Evolutionary conservation across 2,797 vertebrate genomes (phyloP).

Genomic region (Pelodytes ibericus): DNA sequence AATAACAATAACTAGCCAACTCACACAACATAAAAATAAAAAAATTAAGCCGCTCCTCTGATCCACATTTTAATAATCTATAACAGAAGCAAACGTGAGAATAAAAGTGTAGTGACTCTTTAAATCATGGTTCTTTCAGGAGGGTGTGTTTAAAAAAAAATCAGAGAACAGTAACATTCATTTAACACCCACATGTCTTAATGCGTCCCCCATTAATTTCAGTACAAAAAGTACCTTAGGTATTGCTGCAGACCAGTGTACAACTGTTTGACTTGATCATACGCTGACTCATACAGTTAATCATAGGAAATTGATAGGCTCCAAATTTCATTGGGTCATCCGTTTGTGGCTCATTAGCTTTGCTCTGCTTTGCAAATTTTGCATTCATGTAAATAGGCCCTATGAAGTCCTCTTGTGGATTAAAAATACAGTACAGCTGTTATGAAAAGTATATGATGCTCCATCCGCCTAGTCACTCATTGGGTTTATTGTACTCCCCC

Average conservation of each 20-base stretch:
- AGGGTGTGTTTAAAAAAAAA: too few relatives aligned
- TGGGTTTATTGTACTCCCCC: slow-evolving; percentile 38
- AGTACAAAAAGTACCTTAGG: too few relatives aligned
- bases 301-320: neutral
- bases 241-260: neutral
- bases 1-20: too few relatives aligned
- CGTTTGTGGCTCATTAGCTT: slow-evolving; percentile 9
- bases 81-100: too few relatives aligned
- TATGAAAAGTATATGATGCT: slow-evolving; percentile 39
- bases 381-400: slow-evolving; percentile 41
- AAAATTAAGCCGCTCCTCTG: too few relatives aligned
- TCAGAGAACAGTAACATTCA: too few relatives aligned
- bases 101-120: too few relatives aligned
- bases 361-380: slow-evolving; percentile 27
- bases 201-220: too few relatives aligned
- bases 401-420: slow-evolving; percentile 35
- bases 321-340: slow-evolving; percentile 17
- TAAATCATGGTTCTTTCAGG: too few relatives aligned
- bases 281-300: neutral
- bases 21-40: too few relatives aligned
- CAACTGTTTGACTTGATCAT: neutral
- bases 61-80: too few relatives aligned
- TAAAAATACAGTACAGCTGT: slow-evolving; percentile 52
- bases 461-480: slow-evolving; percentile 51
- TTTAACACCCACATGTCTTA: too few relatives aligned